These are phyloP conservation scores for Pseudachorutes palmiensis DNA, from an alignment of 1,140 invertebrate genomes.

Conservation along the genomic window DNA sequence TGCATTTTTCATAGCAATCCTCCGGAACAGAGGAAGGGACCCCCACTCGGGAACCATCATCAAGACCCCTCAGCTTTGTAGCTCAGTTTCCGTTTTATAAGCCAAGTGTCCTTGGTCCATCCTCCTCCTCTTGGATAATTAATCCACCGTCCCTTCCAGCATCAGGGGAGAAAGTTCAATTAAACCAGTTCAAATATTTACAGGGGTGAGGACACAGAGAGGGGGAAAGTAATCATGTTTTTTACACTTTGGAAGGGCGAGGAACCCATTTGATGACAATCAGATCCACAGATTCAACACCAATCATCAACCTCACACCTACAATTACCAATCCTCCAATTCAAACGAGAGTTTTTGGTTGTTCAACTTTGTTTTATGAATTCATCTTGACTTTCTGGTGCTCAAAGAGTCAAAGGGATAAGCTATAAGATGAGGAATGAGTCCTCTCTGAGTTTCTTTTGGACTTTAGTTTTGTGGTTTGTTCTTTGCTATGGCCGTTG, in stretches of 20 bases:
- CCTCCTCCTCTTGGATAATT: not conserved
- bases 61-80: not conserved
- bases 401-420: too few species aligned
- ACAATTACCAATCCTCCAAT: not conserved
- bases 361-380: not conserved
- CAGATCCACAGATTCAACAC: not conserved
- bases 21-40: not conserved
- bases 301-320: not conserved
- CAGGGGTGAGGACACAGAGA: not conserved
- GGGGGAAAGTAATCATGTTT: not conserved
- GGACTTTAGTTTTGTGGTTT: too few species aligned
- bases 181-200: not conserved
- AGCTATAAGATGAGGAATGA: not conserved
- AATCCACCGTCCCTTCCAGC: not conserved
- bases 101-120: too few species aligned
- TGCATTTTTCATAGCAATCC: not conserved
- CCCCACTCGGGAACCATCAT: too few species aligned
- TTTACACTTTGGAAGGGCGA: not conserved
- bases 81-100: too few species aligned
- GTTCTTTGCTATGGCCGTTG: too few species aligned
- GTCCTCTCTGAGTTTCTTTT: too few species aligned
- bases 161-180: not conserved
- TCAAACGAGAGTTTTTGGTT: not conserved
- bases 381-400: not conserved
- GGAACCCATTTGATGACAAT: not conserved